phyloP scores from a whole-genome alignment of 2,113 vertebrate species.

The Actenoides lindsayi region DNA sequence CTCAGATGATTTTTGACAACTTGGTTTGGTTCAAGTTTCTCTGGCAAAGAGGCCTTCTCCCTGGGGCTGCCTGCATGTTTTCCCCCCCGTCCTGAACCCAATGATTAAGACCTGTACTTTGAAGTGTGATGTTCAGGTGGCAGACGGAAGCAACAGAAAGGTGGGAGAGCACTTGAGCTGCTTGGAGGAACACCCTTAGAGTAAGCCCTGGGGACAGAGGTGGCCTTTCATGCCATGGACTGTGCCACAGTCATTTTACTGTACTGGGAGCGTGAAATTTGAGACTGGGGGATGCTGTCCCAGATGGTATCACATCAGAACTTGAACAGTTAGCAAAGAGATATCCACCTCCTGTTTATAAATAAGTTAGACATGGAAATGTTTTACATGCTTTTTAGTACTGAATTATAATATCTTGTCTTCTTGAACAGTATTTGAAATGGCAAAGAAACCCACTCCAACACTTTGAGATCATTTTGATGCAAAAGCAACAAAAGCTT shows the following conservation, averaged over 20 bases:
- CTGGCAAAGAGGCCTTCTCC: neutral
- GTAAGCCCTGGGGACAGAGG: neutral
- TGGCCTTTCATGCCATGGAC: accelerated
- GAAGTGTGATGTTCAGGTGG: neutral
- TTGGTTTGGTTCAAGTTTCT: neutral
- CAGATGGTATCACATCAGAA: neutral
- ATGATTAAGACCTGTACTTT: neutral
- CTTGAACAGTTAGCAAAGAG: neutral
- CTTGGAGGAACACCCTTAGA: neutral
- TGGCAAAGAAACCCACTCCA: neutral
- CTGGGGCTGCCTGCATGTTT: neutral
- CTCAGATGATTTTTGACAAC: accelerated
- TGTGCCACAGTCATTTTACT: accelerated
- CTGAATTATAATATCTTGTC: neutral
- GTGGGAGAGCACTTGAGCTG: neutral
- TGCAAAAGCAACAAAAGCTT: too few relatives aligned
- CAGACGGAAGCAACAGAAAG: neutral
- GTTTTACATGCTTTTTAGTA: neutral
- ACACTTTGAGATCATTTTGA: neutral
- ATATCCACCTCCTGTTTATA: neutral
- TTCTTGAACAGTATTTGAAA: neutral
- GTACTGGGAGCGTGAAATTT: accelerated
- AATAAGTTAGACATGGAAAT: neutral
- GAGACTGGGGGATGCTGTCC: neutral
- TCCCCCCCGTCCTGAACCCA: neutral